Base-by-base conservation (phyloP, 2,797 vertebrate species). In the Peromyscus nudipes region DNA sequence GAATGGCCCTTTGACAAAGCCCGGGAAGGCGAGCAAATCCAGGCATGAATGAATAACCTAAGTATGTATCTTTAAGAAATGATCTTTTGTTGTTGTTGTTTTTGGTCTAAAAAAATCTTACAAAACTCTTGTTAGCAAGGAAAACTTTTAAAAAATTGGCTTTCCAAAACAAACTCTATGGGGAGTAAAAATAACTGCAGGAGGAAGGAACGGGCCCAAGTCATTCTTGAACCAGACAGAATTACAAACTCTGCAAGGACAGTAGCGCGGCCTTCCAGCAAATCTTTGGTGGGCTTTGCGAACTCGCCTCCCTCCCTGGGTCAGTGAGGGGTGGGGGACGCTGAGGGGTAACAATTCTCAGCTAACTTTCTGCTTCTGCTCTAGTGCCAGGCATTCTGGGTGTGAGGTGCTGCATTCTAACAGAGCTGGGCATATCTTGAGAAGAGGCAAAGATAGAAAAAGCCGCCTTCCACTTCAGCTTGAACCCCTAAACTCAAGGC, bases 1-100 rank as follows among this genome's bases (percentile, higher is more conserved):
- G 92, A 91, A 93, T 4, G 73, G 40, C 5, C 83, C 71, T 64
- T 67, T 88, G 25, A 55, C 93, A 95, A 60, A 91, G 94, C 73
- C 93, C n/a, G 9, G 17, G 34, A 81, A 37, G 64, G 60, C 64
- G 27, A 86, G 94, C 64, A 57, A 71, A 87, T 27, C 75, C 86
- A 84, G n/a, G 79, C 80, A 27, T 4, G 82, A 89, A 0, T 29
- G n/a, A 76, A 75, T 31, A 76, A 0, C 6, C 43, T 86, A 91
- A 65, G 52, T 21, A 37, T 29, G 27, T 34, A 23, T 71, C 90
- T 86, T 91, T 25, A 94, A 92, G 94, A 84, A 46, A 76, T 6
- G 46, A 84, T 49, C 46, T 92, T 60, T 67, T 96, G 55, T 62
- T 87, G 71, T 25, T 65, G 60, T 81, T 75, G n/a, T 64, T 80